A percentile compares a stretch with the other conserved stretches of the same genome.
These are phyloP conservation scores for Neuroterus valhalla DNA, from an alignment of 1,140 invertebrate species.

Conservation along the genomic window DNA sequence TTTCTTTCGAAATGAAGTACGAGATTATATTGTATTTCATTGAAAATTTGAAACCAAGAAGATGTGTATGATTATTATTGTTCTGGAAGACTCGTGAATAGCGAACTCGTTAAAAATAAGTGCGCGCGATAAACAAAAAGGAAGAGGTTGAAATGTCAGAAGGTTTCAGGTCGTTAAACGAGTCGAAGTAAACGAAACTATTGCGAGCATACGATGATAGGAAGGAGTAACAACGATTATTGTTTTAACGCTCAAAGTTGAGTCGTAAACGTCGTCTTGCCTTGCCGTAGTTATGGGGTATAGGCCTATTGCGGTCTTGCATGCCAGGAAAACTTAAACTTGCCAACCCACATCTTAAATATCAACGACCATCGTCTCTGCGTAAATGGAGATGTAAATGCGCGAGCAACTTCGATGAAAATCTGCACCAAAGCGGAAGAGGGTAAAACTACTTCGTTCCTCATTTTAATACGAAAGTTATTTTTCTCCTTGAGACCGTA, in stretches of 20 bases:
- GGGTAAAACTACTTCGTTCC: slow-evolving; percentile 12
- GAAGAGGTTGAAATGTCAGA: slow-evolving; percentile 17
- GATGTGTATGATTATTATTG: too few relatives aligned
- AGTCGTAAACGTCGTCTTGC: slow-evolving; percentile 35
- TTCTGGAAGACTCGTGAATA: too few relatives aligned
- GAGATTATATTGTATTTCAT: not conserved
- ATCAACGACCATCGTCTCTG: slow-evolving; percentile 52
- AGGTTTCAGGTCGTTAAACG: slow-evolving; percentile 34
- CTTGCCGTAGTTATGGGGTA: slow-evolving; percentile 31
- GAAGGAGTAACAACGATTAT: slow-evolving; percentile 40
- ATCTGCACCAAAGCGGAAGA: not conserved
- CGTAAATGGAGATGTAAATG: slow-evolving; percentile 51
- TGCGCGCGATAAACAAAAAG: slow-evolving; percentile 37
- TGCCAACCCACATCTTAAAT: slow-evolving; percentile 52
- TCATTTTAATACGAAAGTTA: slow-evolving; percentile 29
- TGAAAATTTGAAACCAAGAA: not conserved
- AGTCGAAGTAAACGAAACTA: slow-evolving; percentile 1
- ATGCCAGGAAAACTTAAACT: slow-evolving; percentile 44
- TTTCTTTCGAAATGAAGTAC: not conserved
- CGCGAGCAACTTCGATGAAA: slow-evolving; percentile 30
- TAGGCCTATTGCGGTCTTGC: slow-evolving; percentile 32
- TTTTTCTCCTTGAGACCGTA: slow-evolving; percentile 24
- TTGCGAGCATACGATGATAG: slow-evolving; percentile 25
- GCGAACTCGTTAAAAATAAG: not conserved
- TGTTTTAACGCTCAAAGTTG: slow-evolving; percentile 44